Base-by-base conservation (phyloP, 2,888 invertebrate genomes). In the Anagyrus pseudococci region DNA sequence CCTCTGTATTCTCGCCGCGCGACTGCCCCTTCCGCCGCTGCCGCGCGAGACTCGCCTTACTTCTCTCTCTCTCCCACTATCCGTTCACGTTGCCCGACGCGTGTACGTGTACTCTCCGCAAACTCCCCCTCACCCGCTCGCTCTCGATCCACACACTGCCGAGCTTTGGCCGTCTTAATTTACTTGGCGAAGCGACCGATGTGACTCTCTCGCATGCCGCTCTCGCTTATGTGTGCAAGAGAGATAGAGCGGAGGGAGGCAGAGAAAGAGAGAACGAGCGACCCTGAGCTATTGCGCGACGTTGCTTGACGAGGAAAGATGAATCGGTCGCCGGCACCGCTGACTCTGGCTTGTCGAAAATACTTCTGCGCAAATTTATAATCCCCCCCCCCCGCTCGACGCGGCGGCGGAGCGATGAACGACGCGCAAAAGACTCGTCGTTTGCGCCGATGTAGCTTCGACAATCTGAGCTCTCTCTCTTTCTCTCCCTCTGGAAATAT, bases 81-180 rank as follows among this genome's bases (percentile, higher is more conserved):
- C 15, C 15, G 33, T 15, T 37, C 33, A 37, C 33, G n/a, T 37
- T 8, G 33, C 3, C 33, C 15, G 33, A n/a, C 33, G 2, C 8
- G 8, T 37, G 8, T 37, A 37, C 8, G 8, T 37, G 33, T 8
- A 15, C 13, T 37, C 13, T 15, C 10, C 15, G 33, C 8, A 8
- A 4, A 37, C 33, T n/a, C n/a, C n/a, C n/a, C n/a, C n/a, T n/a
- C n/a, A n/a, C n/a, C n/a, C n/a, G n/a, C n/a, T n/a, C n/a, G n/a
- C n/a, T n/a, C n/a, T n/a, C n/a, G n/a, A n/a, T n/a, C n/a, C 23
- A 15, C 23, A 25, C 29, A 17, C 22, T 10, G 4, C 15, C 37
- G 29, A 37, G 43, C 20, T 19, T n/a, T 22, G 53, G 19, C 25
- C 48, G 26, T 65, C 61, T 61, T 58, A 54, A 54, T 61, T 61